Conservation (phyloP, 2,797 vertebrate species). For the Apogon talboti region DNA sequence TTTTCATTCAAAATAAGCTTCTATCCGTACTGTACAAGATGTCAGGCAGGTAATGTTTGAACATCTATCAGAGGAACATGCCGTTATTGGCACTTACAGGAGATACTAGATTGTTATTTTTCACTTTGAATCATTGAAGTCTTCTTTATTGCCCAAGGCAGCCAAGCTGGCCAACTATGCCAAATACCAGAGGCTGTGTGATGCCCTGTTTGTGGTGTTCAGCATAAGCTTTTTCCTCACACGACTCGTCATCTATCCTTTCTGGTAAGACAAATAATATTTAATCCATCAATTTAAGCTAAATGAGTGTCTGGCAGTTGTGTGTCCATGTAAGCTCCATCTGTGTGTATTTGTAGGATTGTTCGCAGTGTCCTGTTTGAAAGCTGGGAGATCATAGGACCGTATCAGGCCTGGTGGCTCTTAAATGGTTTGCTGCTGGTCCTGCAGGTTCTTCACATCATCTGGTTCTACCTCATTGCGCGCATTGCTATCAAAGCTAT, state of each 20-base stretch:
- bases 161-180: slow-evolving; percentile 98
- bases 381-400: slow-evolving; percentile 94
- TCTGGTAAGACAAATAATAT: slow-evolving; percentile 87
- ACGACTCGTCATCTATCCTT: slow-evolving; percentile 92
- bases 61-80: neutral
- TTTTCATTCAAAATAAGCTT: too few species aligned
- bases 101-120: slow-evolving; percentile 13
- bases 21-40: too few species aligned
- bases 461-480: slow-evolving; percentile 97
- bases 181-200: slow-evolving; percentile 94
- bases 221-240: slow-evolving; percentile 89
- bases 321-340: neutral
- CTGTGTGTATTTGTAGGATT: slow-evolving; percentile 84
- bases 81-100: neutral
- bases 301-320: neutral
- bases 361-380: slow-evolving; percentile 92
- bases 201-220: slow-evolving; percentile 93
- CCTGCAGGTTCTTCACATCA: slow-evolving; percentile 90
- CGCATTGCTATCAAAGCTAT: slow-evolving; percentile 94
- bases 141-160: slow-evolving; percentile 81
- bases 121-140: slow-evolving; percentile 24
- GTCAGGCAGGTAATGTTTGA: too few species aligned
- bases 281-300: slow-evolving; percentile 7
- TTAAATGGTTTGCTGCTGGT: slow-evolving; percentile 91
- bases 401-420: slow-evolving; percentile 96